phyloP scores from a whole-genome alignment of 2,797 vertebrate species.

The Lacerta viridis region DNA sequence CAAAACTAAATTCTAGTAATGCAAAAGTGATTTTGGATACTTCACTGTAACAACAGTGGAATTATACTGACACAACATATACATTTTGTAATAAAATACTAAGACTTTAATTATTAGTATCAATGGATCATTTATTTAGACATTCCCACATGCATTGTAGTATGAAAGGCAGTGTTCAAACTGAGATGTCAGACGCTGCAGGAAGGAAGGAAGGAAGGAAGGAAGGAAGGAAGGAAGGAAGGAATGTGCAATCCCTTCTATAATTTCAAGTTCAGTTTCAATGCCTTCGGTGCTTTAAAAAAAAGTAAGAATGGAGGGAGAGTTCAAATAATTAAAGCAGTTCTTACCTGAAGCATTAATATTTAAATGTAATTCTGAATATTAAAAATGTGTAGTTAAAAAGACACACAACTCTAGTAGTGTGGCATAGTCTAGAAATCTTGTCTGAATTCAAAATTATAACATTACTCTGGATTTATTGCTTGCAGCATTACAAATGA shows the following conservation, averaged over 20 bases:
- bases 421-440: background rate
- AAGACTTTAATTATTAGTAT: background rate
- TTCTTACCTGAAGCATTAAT: constrained; percentile 10
- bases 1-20: background rate
- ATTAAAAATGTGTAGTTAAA: constrained; percentile 20
- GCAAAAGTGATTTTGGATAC: background rate
- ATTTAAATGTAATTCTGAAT: constrained; percentile 38
- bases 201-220: too few relatives aligned
- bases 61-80: too few relatives aligned
- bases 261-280: constrained; percentile 52
- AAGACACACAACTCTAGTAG: background rate
- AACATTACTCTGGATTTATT: background rate
- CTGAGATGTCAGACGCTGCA: background rate
- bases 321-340: background rate
- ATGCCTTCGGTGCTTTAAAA: constrained; percentile 4
- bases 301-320: background rate
- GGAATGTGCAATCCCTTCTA: constrained; percentile 27
- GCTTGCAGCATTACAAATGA: background rate
- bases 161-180: background rate
- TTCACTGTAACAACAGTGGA: constrained; percentile 45
- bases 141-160: background rate
- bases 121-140: constrained; percentile 10
- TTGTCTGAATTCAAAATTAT: constrained; percentile 41
- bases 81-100: constrained; percentile 29
- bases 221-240: background rate